phyloP scores from a whole-genome alignment of 2,888 invertebrate species.

The Apotomis betuletana region DNA sequence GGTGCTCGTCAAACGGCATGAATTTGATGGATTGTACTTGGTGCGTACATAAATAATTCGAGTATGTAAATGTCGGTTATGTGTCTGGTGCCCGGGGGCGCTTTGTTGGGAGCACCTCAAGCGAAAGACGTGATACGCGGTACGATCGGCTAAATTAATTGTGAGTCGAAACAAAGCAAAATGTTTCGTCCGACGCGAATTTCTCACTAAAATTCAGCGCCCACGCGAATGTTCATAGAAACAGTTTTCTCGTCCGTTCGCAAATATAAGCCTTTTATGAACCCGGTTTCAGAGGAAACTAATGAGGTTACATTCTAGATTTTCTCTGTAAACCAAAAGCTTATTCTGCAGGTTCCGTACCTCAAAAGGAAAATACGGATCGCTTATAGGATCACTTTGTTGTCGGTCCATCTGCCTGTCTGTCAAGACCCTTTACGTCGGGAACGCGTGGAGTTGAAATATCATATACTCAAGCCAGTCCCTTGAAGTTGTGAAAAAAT shows the following conservation, averaged over 20 bases:
- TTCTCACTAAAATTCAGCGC: conserved; percentile 13
- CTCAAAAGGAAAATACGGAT: too few relatives aligned
- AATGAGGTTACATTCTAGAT: too few relatives aligned
- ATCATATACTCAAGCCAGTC: too few relatives aligned
- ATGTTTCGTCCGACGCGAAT: conserved; percentile 1
- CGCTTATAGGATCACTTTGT: too few relatives aligned
- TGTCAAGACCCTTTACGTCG: too few relatives aligned
- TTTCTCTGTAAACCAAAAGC: too few relatives aligned
- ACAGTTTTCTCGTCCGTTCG: conserved; percentile 17
- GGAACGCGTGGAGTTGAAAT: too few relatives aligned
- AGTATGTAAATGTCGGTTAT: conserved; percentile 41
- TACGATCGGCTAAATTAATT: conserved; percentile 32
- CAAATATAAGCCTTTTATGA: conserved; percentile 12
- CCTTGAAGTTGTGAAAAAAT: too few relatives aligned
- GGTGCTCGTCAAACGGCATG: conserved; percentile 71
- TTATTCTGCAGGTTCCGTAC: too few relatives aligned
- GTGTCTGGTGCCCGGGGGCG: conserved; percentile 5
- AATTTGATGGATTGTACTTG: conserved; percentile 71
- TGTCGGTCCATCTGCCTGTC: too few relatives aligned
- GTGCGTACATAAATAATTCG: conserved; percentile 51
- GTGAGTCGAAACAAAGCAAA: conserved; percentile 17
- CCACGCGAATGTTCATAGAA: conserved; percentile 23
- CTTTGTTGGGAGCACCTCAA: conserved; percentile 34
- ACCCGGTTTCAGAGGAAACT: not conserved
- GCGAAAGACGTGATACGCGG: conserved; percentile 13